These are phyloP conservation scores for Equus przewalskii DNA, from an alignment of 2,113 vertebrate genomes.

Conservation along the genomic window DNA sequence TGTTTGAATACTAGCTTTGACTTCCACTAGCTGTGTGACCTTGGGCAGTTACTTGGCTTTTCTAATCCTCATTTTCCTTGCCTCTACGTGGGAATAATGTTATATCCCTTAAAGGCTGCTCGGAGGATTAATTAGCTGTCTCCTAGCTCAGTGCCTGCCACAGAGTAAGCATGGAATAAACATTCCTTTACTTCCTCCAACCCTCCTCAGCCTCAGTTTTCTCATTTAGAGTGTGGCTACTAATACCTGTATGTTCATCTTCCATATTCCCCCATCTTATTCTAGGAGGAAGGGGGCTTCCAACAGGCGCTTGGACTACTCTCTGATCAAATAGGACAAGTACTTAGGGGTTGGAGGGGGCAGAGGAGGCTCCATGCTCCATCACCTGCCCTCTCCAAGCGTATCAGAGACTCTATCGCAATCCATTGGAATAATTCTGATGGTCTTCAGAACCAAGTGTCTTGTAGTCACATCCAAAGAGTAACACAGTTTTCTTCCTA, in stretches of 20 bases:
- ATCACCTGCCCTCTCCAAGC: too few relatives aligned
- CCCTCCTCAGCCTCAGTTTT: not conserved
- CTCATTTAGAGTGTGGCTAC: not conserved
- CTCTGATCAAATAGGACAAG: not conserved
- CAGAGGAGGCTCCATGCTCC: not conserved
- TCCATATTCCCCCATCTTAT: not conserved
- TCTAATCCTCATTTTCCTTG: conserved; percentile 80
- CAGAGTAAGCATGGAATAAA: not conserved
- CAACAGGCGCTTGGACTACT: not conserved
- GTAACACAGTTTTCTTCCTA: not conserved
- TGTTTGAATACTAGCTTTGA: conserved; percentile 63
- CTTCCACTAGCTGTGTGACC: conserved; percentile 64
- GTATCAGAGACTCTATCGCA: not conserved
- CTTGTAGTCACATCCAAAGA: not conserved
- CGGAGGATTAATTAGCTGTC: not conserved
- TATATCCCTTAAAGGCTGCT: not conserved
- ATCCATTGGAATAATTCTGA: not conserved
- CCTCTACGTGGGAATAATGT: conserved; percentile 62
- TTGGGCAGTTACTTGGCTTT: conserved; percentile 73
- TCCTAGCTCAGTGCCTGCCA: not conserved
- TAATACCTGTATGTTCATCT: not conserved
- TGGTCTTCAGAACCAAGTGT: not conserved
- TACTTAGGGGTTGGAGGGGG: not conserved
- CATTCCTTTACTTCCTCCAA: not conserved
- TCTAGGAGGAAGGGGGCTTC: not conserved